These are phyloP conservation scores for Iguana delicatissima DNA, from an alignment of 2,797 vertebrate genomes.

Conservation along the genomic window DNA sequence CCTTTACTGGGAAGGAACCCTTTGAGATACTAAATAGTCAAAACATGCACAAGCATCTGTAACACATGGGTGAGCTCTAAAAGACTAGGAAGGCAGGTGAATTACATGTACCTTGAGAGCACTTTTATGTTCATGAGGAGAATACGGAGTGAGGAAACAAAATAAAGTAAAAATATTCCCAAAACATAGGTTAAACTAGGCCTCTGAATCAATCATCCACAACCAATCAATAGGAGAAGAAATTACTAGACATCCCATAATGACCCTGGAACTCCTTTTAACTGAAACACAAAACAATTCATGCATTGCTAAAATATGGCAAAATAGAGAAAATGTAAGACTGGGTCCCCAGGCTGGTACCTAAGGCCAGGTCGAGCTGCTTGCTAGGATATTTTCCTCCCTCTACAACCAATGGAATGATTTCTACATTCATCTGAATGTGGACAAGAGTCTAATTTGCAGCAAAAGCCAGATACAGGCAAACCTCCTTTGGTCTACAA, in stretches of 20 bases:
- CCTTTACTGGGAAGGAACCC: background rate
- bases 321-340: background rate
- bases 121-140: background rate
- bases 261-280: background rate
- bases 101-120: background rate
- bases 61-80: background rate
- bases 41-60: background rate
- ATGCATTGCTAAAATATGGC: slow-evolving; percentile 47
- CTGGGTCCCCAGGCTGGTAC: background rate
- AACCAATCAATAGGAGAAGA: background rate
- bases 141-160: background rate
- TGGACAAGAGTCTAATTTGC: background rate
- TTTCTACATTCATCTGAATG: background rate
- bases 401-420: background rate
- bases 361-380: background rate
- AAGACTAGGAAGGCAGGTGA: background rate
- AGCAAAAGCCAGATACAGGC: background rate
- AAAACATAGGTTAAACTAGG: background rate
- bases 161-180: too few relatives aligned
- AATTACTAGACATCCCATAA: background rate
- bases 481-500: too few relatives aligned
- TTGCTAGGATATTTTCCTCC: background rate
- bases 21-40: background rate
- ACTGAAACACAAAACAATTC: slow-evolving; percentile 19
- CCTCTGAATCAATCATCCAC: background rate